Evolutionary conservation across 2,113 vertebrate species (phyloP).

Genomic region (Galbula dea): DNA sequence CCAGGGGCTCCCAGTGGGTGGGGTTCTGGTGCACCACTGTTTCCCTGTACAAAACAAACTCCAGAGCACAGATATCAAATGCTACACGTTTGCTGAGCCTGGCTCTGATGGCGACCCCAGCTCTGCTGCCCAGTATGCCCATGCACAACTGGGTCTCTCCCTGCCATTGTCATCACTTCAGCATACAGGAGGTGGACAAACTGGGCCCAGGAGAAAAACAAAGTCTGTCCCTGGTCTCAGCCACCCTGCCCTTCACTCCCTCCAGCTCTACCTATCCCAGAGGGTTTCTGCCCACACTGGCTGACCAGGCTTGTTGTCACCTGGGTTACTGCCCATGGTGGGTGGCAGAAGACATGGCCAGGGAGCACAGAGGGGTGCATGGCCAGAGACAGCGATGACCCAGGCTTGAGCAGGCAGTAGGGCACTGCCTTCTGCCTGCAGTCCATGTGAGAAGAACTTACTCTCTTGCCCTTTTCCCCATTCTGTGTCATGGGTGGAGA

Average conservation of each 20-base stretch:
- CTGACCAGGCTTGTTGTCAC: neutral
- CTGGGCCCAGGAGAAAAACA: neutral
- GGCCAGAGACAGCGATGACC: neutral
- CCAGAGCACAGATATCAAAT: rapidly evolving
- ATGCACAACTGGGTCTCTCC: neutral
- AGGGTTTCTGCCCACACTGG: neutral
- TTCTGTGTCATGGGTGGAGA: neutral
- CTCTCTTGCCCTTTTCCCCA: neutral
- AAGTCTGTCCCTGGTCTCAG: neutral
- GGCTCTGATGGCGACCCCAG: neutral
- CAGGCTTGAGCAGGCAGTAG: neutral
- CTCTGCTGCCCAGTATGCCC: neutral
- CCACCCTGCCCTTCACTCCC: neutral
- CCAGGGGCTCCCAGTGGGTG: rapidly evolving
- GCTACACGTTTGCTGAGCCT: rapidly evolving
- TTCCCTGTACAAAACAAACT: neutral
- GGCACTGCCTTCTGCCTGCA: neutral
- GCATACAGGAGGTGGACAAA: neutral
- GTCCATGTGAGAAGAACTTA: neutral
- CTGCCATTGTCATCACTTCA: neutral
- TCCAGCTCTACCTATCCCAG: neutral
- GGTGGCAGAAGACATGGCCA: neutral
- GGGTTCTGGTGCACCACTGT: neutral
- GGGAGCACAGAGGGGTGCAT: neutral
- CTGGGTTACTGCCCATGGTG: neutral